Evolutionary conservation across 30 jellyfish, hydroid and myxozoan genomes (phyloP).

Genomic region (Hydractinia echinata): DNA sequence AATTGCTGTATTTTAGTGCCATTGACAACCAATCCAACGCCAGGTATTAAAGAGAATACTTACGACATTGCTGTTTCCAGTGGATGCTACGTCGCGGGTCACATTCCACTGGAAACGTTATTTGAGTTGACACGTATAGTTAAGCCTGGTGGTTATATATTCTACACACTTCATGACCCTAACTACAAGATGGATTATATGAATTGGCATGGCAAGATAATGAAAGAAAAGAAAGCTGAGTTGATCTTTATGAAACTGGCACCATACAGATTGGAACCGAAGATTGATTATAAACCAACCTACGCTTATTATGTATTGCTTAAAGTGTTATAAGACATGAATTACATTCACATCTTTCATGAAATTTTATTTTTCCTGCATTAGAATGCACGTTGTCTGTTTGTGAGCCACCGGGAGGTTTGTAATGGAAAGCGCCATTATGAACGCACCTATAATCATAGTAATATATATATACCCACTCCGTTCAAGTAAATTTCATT

Average conservation of each 20-base stretch:
- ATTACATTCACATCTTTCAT: background rate
- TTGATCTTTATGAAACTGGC: slow-evolving; percentile 6
- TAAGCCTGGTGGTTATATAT: slow-evolving; percentile 35
- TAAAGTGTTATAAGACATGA: slow-evolving; percentile 2
- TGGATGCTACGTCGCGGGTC: slow-evolving; percentile 17
- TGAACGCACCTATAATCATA: too few species aligned
- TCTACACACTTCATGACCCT: slow-evolving; percentile 32
- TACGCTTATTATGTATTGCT: background rate
- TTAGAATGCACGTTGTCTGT: too few species aligned
- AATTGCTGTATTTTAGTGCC: slow-evolving; percentile 24
- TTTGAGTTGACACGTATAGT: background rate
- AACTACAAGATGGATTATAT: slow-evolving; percentile 14
- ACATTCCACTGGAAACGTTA: slow-evolving; percentile 18
- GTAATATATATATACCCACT: too few species aligned
- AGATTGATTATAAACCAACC: background rate
- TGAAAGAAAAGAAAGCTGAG: slow-evolving; percentile 13
- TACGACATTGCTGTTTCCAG: slow-evolving; percentile 23
- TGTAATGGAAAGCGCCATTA: too few species aligned
- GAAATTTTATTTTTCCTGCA: too few species aligned
- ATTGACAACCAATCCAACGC: slow-evolving; percentile 13
- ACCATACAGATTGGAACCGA: slow-evolving; percentile 11
- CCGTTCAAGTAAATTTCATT: too few species aligned
- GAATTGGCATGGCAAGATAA: slow-evolving; percentile 14
- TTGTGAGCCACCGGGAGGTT: too few species aligned
- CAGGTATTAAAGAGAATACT: slow-evolving; percentile 21